A percentile compares a stretch with the other conserved stretches of the same genome.
These are phyloP conservation scores for Alfaro cultratus DNA, from an alignment of 2,797 vertebrate genomes.

Conservation along the genomic window DNA sequence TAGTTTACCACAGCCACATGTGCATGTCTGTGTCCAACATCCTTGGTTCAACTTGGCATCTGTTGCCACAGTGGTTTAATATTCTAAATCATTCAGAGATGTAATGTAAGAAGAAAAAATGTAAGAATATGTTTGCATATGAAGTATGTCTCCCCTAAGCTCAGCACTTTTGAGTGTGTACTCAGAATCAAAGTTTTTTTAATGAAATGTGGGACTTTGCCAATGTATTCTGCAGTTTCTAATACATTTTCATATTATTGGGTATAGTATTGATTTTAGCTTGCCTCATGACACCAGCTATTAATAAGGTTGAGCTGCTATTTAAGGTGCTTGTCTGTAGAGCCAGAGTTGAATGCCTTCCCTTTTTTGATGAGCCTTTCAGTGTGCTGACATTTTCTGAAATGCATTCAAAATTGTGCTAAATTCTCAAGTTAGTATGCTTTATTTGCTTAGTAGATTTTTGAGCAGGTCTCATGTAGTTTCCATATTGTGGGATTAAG, in stretches of 20 bases:
- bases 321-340: background rate
- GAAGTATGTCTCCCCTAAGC: background rate
- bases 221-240: background rate
- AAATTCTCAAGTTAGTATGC: background rate
- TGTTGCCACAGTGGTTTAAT: background rate
- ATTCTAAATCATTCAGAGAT: background rate
- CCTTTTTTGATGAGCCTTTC: background rate
- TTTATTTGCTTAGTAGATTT: background rate
- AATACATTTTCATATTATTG: background rate
- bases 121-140: background rate
- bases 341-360: background rate
- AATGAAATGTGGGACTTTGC: background rate
- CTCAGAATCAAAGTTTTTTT: background rate
- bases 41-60: slow-evolving; percentile 8
- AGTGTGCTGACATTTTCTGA: background rate
- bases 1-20: slow-evolving; percentile 30
- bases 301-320: background rate
- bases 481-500: background rate
- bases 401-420: background rate
- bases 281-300: background rate
- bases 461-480: background rate
- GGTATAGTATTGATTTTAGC: background rate
- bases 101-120: background rate
- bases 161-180: background rate
- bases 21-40: background rate